Percentiles rank a stretch among this genome's conserved stretches.
Conservation (phyloP, 2,888 invertebrate species). For the Cremastinae sp. region DNA sequence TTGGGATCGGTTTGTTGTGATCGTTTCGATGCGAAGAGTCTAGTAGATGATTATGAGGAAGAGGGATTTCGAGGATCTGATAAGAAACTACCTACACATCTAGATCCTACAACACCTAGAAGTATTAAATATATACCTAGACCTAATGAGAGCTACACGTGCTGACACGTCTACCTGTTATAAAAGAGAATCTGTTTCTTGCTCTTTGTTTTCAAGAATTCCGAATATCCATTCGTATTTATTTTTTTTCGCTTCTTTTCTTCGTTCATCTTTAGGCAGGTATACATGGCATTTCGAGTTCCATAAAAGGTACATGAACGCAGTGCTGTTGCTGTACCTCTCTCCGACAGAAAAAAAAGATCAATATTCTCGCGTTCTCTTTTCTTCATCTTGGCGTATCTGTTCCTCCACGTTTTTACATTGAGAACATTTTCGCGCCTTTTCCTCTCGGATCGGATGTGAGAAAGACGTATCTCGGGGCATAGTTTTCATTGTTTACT, state of each 20-base stretch:
- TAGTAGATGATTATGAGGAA: conserved; percentile 66
- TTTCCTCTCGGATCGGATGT: conserved; percentile 39
- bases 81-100: conserved; percentile 75
- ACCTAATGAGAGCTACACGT: conserved; percentile 73
- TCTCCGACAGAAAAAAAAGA: conserved; percentile 35
- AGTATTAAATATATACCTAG: conserved; percentile 68
- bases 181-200: too few species aligned
- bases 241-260: conserved; percentile 36
- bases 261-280: conserved; percentile 54
- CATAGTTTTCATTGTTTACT: conserved; percentile 15
- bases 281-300: conserved; percentile 56
- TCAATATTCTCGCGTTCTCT: neutral
- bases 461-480: conserved; percentile 33
- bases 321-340: conserved; percentile 53
- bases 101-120: conserved; percentile 77
- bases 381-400: neutral
- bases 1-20: too few species aligned
- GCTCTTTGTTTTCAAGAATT: neutral
- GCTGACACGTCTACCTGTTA: conserved; percentile 73
- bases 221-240: conserved; percentile 25
- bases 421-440: conserved; percentile 18
- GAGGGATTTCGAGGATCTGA: too few species aligned
- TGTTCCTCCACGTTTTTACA: conserved; percentile 17
- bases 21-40: conserved; percentile 44
- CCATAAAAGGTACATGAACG: conserved; percentile 46